Evolutionary conservation across 2,888 invertebrate genomes (phyloP), one percentile per base, ranked within the genome.

Genomic region (Nephrocerus scutellatus): DNA sequence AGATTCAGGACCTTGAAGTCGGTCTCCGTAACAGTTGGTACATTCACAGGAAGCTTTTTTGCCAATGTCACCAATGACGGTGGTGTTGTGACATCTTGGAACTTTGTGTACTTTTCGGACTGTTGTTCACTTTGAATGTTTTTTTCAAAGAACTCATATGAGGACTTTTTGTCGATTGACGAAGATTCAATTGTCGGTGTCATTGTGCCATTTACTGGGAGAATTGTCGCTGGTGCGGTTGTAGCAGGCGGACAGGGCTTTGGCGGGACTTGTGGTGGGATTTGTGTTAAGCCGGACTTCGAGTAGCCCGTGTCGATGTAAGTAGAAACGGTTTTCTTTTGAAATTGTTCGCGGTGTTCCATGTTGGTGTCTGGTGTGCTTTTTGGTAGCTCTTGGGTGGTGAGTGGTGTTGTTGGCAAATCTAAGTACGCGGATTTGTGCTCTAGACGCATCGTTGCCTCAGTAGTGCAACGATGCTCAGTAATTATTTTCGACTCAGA

Each of bases 91-190:
- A 39, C 2, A 28, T 63, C 57, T 46, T 68, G 66, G 49, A 69
- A 72, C 54, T 70, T 69, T 30, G 63, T 63, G 43, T 69, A 72
- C 39, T 66, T 57, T 37, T 68, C 69, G 25, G 61, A 56, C 56
- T 56, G n/a, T 57, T 59, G 47, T 52, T 56, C 28, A 59, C 70
- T 46, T 37, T 55, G 52, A 15, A 43, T 55, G 15, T 66, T 75
- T 59, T 79, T 75, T 42, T 79, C 78, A 53, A 81, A 81, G 57
- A 76, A 82, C 52, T 77, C 78, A 30, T 81, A 80, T 36, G 77
- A 76, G 47, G 78, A 73, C 50, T 76, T 80, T 6, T 77, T 73
- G 44, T 80, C 78, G 6, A 75, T 76, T 1, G 74, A 74, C 28
- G 70, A 70, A 2, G 73, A 74, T 56, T 76, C 73, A 35, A 76